A percentile compares a stretch with the other conserved stretches of the same genome.
Evolutionary conservation across 2,113 vertebrate species (phyloP).

Genomic region (Tylochromis polylepis): DNA sequence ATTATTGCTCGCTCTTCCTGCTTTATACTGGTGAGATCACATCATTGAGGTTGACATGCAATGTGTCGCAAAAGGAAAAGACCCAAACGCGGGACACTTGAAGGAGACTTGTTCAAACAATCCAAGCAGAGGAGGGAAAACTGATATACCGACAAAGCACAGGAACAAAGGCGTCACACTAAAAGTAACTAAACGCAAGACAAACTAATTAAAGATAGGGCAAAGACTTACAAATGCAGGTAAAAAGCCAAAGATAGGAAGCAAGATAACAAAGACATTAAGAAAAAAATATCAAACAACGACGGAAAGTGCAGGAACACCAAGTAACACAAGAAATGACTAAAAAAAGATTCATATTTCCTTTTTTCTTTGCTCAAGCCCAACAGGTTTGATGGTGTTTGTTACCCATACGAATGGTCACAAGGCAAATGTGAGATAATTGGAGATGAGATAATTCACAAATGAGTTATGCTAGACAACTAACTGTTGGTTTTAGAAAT

Average conservation of each 20-base stretch:
- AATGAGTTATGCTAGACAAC: background rate
- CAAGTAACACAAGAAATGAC: background rate
- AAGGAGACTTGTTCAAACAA: background rate
- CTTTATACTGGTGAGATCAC: background rate
- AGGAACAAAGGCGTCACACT: background rate
- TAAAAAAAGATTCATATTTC: background rate
- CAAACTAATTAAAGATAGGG: background rate
- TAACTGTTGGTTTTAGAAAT: background rate
- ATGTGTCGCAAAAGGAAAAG: background rate
- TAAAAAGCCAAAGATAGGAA: background rate
- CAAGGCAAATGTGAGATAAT: background rate
- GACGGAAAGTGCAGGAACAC: background rate
- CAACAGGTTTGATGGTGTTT: background rate
- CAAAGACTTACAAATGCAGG: rapidly evolving
- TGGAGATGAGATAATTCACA: rapidly evolving
- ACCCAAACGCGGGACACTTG: background rate
- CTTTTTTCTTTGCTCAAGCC: background rate
- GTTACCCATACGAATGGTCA: background rate
- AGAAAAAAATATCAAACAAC: background rate
- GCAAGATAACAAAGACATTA: background rate
- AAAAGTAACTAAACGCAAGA: rapidly evolving
- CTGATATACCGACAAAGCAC: background rate
- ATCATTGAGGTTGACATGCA: rapidly evolving
- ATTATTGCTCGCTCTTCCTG: rapidly evolving
- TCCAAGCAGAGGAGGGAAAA: rapidly evolving